Conservation (phyloP, 2,113 vertebrate genomes). For the Neoarius graeffei region DNA sequence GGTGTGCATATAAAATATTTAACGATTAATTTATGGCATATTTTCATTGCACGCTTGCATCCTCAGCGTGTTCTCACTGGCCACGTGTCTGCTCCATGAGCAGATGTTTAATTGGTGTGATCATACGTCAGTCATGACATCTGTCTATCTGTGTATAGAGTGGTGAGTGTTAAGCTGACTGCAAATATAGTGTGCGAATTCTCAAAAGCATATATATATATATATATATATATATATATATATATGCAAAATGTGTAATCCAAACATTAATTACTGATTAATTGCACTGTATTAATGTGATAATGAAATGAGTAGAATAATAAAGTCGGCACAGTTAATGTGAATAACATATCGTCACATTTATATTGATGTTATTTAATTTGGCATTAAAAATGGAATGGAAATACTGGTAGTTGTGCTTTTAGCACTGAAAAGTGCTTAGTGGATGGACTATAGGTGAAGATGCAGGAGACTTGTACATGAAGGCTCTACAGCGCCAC, state of each 20-base stretch:
- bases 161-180: neutral
- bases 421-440: slow-evolving; percentile 7
- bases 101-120: slow-evolving; percentile 19
- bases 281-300: neutral
- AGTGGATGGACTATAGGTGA: slow-evolving; percentile 15
- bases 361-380: neutral
- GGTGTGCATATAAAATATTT: neutral
- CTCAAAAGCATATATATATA: neutral
- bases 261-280: neutral
- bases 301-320: neutral
- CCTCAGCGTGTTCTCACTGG: slow-evolving; percentile 12
- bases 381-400: neutral
- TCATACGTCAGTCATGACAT: slow-evolving; percentile 35
- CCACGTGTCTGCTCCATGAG: slow-evolving; percentile 25
- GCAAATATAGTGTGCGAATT: too few relatives aligned
- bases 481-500: slow-evolving; percentile 50
- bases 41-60: slow-evolving; percentile 5
- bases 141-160: neutral
- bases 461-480: neutral
- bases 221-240: too few relatives aligned
- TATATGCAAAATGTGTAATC: neutral
- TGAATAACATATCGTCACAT: neutral
- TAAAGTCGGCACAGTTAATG: neutral
- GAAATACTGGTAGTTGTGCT: neutral
- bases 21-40: neutral